Evolutionary conservation across 2,888 invertebrate species (phyloP).

Genomic region (Bombylius major): DNA sequence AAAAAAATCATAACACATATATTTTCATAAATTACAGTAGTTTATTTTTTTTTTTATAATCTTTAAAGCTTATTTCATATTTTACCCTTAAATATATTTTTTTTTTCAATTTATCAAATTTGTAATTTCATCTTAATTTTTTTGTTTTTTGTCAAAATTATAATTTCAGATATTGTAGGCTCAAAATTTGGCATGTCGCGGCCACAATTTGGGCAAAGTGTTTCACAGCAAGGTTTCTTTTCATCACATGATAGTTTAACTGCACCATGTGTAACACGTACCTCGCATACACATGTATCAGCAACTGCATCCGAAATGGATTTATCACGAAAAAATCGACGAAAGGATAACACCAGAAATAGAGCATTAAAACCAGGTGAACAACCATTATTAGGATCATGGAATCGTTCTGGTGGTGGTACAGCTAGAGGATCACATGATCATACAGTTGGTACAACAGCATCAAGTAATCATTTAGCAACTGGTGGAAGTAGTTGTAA

Average conservation of each 20-base stretch:
- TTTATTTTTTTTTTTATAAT: too few species aligned
- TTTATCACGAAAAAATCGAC: constrained; percentile 50
- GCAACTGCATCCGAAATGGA: constrained; percentile 60
- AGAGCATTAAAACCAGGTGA: constrained; percentile 59
- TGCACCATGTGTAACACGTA: constrained; percentile 53
- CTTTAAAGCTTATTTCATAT: too few species aligned
- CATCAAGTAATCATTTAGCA: constrained; percentile 47
- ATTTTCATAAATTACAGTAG: too few species aligned
- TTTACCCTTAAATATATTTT: too few species aligned
- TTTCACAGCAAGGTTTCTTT: constrained; percentile 50
- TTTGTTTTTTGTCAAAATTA: too few species aligned
- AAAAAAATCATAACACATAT: too few species aligned
- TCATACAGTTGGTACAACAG: constrained; percentile 42
- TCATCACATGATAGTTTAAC: constrained; percentile 64
- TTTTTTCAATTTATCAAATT: too few species aligned
- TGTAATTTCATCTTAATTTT: too few species aligned
- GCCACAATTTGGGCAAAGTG: constrained; percentile 39
- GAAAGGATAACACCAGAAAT: constrained; percentile 45
- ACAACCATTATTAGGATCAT: constrained; percentile 58
- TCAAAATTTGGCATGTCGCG: constrained; percentile 63
- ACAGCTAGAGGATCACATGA: constrained; percentile 38
- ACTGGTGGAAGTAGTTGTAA: constrained; percentile 49
- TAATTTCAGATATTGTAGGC: constrained; percentile 56
- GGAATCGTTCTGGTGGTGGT: constrained; percentile 43
- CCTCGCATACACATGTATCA: constrained; percentile 40